A percentile compares a stretch with the other conserved stretches of the same genome.
These are phyloP conservation scores for Neelides folsomi DNA, from an alignment of 2,888 invertebrate genomes.

Conservation along the genomic window DNA sequence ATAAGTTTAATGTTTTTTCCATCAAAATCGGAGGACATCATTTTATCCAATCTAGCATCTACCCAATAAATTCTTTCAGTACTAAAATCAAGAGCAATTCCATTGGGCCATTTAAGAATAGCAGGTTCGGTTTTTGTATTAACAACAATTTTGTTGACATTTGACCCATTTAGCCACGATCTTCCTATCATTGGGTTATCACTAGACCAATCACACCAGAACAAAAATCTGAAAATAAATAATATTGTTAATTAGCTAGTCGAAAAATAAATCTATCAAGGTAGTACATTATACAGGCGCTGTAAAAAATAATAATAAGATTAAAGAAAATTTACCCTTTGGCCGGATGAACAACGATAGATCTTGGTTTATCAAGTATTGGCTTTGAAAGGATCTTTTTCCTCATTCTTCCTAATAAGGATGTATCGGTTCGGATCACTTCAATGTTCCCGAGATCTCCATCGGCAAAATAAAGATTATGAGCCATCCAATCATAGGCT, in stretches of 20 bases:
- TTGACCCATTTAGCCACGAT: slow-evolving; percentile 63
- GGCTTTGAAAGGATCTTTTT: slow-evolving; percentile 57
- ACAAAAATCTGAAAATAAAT: slow-evolving; percentile 43
- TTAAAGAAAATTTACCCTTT: slow-evolving; percentile 45
- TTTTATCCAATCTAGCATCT: slow-evolving; percentile 67
- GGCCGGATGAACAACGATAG: slow-evolving; percentile 70
- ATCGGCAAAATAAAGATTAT: slow-evolving; percentile 66
- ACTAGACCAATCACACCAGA: slow-evolving; percentile 80
- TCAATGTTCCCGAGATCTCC: slow-evolving; percentile 65
- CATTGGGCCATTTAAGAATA: slow-evolving; percentile 69
- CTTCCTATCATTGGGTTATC: slow-evolving; percentile 63
- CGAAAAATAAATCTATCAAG: too few species aligned
- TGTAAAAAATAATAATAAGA: too few species aligned
- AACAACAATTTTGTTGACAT: slow-evolving; percentile 51
- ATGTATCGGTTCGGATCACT: slow-evolving; percentile 55
- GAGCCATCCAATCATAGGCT: slow-evolving; percentile 78
- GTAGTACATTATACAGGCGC: too few species aligned
- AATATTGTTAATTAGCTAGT: too few species aligned
- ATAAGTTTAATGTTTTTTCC: slow-evolving; percentile 55
- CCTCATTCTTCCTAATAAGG: slow-evolving; percentile 56
- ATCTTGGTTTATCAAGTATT: slow-evolving; percentile 56
- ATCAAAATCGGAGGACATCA: slow-evolving; percentile 60
- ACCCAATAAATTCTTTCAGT: slow-evolving; percentile 75
- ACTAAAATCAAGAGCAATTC: slow-evolving; percentile 69
- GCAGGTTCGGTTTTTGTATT: slow-evolving; percentile 35